A percentile compares a stretch with the other conserved stretches of the same genome.
phyloP scores from a whole-genome alignment of 2,113 vertebrate genomes.

The Oncorhynchus clarkii region DNA sequence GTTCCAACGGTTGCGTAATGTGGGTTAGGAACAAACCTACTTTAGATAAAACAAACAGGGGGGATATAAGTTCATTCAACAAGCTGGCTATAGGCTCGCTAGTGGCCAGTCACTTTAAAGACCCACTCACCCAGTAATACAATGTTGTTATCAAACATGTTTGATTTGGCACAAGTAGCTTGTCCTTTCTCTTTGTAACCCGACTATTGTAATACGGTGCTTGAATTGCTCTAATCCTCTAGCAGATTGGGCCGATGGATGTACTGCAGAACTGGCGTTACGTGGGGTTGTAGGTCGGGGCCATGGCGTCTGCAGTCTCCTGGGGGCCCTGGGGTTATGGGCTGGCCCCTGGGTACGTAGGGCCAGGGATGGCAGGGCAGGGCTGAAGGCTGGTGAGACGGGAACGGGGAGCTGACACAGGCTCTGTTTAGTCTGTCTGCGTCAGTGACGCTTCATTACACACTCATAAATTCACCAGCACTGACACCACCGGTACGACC shows the following conservation, averaged over 20 bases:
- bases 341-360: background rate
- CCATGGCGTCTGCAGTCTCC: background rate
- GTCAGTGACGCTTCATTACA: slow-evolving; percentile 62
- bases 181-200: slow-evolving; percentile 20
- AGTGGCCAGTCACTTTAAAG: too few species aligned
- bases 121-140: slow-evolving; percentile 3
- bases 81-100: too few species aligned
- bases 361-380: background rate
- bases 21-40: too few species aligned
- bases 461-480: slow-evolving; percentile 50
- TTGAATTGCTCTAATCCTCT: background rate
- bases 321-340: background rate
- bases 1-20: too few species aligned
- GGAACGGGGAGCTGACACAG: slow-evolving; percentile 11
- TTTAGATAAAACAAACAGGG: too few species aligned
- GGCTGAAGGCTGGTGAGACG: slow-evolving; percentile 1
- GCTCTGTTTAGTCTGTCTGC: slow-evolving; percentile 60
- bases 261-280: background rate
- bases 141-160: slow-evolving; percentile 34
- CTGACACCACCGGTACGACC: slow-evolving; percentile 37
- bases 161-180: slow-evolving; percentile 37
- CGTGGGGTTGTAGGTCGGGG: background rate
- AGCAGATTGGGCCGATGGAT: background rate
- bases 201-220: slow-evolving; percentile 11
- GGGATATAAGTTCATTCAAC: too few species aligned